Evolutionary conservation across 1,140 invertebrate species (phyloP), one percentile per base, ranked within the genome.

Genomic region (Rhizoglyphus robini): DNA sequence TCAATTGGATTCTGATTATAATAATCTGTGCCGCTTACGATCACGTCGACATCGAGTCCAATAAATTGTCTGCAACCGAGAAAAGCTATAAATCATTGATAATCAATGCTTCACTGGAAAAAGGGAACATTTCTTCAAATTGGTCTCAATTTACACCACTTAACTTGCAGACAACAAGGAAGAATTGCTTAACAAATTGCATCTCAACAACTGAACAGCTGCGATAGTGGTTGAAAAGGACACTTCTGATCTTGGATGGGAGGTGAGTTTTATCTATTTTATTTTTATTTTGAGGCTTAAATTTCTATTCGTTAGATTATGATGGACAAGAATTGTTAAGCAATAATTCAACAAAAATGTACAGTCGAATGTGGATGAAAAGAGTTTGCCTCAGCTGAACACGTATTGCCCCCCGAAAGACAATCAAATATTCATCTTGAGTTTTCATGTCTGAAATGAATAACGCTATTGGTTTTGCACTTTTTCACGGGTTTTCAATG

Each of bases 371-470:
- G 3, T 30, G 27, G 18, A 51, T 23, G 18, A 2, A 30, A 25
- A 23, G n/a, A 51, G 51, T 3, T 30, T 1, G 46, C 18, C 29
- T 1, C 20, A 2, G 31, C 2, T 1, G 23, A 63, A 46, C 18
- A 48, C 48, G 1, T 64, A 27, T 5, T 2, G 27, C n/a, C 15
- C 46, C 1, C 5, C 48, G 4, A 51, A 31, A n/a, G n/a, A n/a
- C 20, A 1, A n/a, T 23, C 2, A 59, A 48, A 49, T 41, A 46
- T 34, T 48, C 36, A 46, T 18, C 34, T 29, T 20, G 30, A 49
- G 30, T 63, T 0, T 90, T 85, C 73, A 87, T 91, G 76, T 79
- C 83, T 61, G 92, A 96, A 76, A 74, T 96, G 51, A 88, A 93
- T 75, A 87, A 83, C 72, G 84, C 87, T 0, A 71, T 96, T 18